phyloP scores from a whole-genome alignment of 2,113 vertebrate genomes.

The Peromyscus californicus region DNA sequence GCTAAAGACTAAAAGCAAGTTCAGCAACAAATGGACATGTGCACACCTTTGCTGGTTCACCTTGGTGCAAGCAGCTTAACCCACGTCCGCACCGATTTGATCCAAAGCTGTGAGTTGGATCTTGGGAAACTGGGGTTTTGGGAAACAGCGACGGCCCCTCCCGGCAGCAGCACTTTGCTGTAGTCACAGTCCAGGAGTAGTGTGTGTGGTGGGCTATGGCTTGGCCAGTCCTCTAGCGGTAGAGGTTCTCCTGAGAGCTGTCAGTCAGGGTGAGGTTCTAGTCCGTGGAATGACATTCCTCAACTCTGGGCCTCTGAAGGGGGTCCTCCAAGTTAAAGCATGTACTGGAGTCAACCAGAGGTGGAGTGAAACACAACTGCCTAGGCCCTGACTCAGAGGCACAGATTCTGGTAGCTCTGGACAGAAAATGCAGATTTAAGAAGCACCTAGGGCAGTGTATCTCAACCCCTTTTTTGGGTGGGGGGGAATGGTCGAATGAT shows the following conservation, averaged over 20 bases:
- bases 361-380: too few relatives aligned
- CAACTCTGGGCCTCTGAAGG: not conserved
- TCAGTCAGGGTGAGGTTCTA: not conserved
- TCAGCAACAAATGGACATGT: not conserved
- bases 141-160: not conserved
- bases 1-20: not conserved
- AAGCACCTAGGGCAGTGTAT: not conserved
- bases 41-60: not conserved
- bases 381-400: not conserved
- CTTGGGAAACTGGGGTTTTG: not conserved
- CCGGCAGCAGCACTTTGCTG: not conserved
- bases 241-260: not conserved
- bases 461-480: not conserved
- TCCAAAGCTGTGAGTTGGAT: not conserved
- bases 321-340: not conserved
- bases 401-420: not conserved
- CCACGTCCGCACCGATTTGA: not conserved
- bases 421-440: not conserved
- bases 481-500: not conserved
- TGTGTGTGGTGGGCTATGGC: fast-evolving
- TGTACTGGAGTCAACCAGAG: not conserved
- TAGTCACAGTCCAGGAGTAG: not conserved
- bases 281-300: not conserved
- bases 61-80: not conserved
- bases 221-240: not conserved